These are phyloP conservation scores for Mixornis gularis DNA, from an alignment of 2,113 vertebrate species.

Conservation along the genomic window DNA sequence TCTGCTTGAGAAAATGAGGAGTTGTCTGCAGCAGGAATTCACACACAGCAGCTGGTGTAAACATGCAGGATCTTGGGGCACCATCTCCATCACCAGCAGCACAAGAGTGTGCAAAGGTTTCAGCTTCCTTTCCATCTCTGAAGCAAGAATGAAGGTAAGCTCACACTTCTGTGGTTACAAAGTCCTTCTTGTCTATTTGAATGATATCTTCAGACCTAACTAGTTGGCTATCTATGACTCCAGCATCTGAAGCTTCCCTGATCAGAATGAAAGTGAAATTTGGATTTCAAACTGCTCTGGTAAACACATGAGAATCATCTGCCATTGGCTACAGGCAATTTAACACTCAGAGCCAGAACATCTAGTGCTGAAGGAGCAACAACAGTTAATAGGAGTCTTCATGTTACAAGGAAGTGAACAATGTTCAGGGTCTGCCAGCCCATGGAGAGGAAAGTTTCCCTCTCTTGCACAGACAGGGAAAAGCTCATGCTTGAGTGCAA, in stretches of 20 bases:
- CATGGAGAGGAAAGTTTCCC: not conserved
- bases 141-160: not conserved
- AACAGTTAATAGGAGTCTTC: not conserved
- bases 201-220: not conserved
- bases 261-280: not conserved
- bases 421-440: not conserved
- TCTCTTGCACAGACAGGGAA: not conserved
- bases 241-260: not conserved
- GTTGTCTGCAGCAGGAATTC: not conserved
- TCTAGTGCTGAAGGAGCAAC: not conserved
- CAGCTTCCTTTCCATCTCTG: not conserved
- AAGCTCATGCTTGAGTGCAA: not conserved
- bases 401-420: not conserved
- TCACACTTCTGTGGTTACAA: not conserved
- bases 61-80: not conserved
- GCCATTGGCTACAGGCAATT: not conserved
- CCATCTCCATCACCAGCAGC: not conserved
- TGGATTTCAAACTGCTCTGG: not conserved
- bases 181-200: not conserved
- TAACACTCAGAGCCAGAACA: not conserved
- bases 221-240: not conserved
- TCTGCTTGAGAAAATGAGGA: not conserved
- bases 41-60: fast-evolving
- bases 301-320: not conserved
- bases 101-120: not conserved